Percentiles rank a stretch among this genome's conserved stretches.
phyloP scores from a whole-genome alignment of 2,888 invertebrate genomes.

The Thalpophila matura region DNA sequence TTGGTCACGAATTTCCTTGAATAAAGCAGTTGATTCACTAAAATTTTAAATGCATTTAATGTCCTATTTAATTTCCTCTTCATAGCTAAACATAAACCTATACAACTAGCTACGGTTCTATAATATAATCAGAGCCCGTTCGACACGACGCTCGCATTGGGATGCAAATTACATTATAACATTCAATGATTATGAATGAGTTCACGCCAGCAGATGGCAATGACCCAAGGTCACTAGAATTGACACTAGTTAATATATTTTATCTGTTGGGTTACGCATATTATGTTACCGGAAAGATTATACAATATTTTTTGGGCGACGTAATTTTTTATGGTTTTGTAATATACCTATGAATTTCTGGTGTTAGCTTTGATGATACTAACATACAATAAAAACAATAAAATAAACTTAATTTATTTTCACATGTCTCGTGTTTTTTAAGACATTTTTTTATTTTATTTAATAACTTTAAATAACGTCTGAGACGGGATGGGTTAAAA shows the following conservation, averaged over 20 bases:
- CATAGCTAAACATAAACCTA: slow-evolving; percentile 20
- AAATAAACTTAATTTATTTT: too few species aligned
- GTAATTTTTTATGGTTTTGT: slow-evolving; percentile 7
- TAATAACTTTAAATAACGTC: too few species aligned
- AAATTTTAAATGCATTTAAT: slow-evolving; percentile 28
- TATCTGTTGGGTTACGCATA: slow-evolving; percentile 35
- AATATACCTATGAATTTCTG: too few species aligned
- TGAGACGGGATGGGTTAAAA: too few species aligned
- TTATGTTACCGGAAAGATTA: slow-evolving; percentile 29
- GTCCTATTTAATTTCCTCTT: slow-evolving; percentile 34
- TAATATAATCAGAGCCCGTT: slow-evolving; percentile 67
- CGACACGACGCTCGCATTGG: slow-evolving; percentile 67
- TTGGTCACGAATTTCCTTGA: not conserved
- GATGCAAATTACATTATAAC: slow-evolving; percentile 78
- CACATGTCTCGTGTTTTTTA: too few species aligned
- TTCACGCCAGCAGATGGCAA: slow-evolving; percentile 69
- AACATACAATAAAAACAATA: not conserved
- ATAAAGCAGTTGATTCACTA: slow-evolving; percentile 2
- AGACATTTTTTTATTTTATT: too few species aligned
- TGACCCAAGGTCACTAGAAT: slow-evolving; percentile 71
- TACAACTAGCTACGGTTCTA: slow-evolving; percentile 35
- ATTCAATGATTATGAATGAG: slow-evolving; percentile 74
- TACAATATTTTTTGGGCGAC: slow-evolving; percentile 12
- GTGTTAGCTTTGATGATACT: too few species aligned
- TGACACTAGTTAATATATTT: slow-evolving; percentile 59